Evolutionary conservation across 2,888 invertebrate genomes (phyloP).

Genomic region (Cheilosia variabilis): DNA sequence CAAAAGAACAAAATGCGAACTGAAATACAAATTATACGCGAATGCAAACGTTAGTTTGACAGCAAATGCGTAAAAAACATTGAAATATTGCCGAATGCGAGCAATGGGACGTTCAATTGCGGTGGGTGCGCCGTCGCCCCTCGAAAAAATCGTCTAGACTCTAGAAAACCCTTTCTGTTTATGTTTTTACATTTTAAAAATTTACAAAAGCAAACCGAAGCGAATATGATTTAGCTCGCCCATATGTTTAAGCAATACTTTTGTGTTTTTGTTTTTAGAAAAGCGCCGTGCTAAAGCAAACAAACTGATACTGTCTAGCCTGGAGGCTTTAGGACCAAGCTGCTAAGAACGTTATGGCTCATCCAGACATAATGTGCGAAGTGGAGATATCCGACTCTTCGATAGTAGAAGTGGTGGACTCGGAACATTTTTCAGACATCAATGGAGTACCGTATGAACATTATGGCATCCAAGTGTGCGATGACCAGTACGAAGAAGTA

Average conservation of each 20-base stretch:
- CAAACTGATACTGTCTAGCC: not conserved
- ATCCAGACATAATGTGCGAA: conserved; percentile 86
- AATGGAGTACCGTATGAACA: conserved; percentile 81
- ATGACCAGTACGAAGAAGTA: conserved; percentile 80
- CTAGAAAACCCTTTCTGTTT: too few relatives aligned
- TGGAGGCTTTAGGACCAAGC: not conserved
- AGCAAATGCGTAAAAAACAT: too few relatives aligned
- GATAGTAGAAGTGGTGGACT: conserved; percentile 85
- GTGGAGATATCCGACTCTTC: conserved; percentile 85
- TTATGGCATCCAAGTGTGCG: conserved; percentile 81
- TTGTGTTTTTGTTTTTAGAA: not conserved
- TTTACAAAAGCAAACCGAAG: too few relatives aligned
- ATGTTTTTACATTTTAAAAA: too few relatives aligned
- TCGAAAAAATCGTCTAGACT: too few relatives aligned
- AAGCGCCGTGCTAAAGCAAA: not conserved
- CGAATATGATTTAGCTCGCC: not conserved
- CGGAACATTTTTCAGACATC: conserved; percentile 83
- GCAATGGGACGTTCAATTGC: too few relatives aligned
- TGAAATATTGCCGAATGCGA: too few relatives aligned
- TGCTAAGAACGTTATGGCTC: conserved; percentile 77
- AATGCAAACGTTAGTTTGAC: too few relatives aligned
- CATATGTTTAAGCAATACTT: too few relatives aligned
- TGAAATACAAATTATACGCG: too few relatives aligned
- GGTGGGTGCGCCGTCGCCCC: too few relatives aligned
- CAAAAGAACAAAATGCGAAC: too few relatives aligned